Conservation (phyloP, 2,797 vertebrate genomes). For the Picus viridis region DNA sequence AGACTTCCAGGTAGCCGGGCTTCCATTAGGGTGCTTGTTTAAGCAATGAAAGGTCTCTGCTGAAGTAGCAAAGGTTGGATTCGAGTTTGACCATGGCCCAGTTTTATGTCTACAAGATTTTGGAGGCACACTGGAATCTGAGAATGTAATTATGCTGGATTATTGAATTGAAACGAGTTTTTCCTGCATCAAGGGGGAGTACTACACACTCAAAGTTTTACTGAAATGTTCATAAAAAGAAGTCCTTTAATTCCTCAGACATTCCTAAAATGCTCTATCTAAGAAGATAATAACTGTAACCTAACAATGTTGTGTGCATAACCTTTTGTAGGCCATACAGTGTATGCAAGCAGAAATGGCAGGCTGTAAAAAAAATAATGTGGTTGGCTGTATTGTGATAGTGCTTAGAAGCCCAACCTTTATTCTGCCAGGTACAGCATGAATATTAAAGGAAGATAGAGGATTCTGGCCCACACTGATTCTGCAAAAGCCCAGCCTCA, state of each 20-base stretch:
- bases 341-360: constrained; percentile 1
- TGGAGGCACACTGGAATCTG: neutral
- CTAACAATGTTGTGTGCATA: constrained; percentile 53
- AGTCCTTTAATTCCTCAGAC: constrained; percentile 32
- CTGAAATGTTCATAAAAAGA: constrained; percentile 43
- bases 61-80: neutral
- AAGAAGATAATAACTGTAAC: constrained; percentile 50
- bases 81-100: neutral
- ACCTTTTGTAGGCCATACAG: constrained; percentile 37
- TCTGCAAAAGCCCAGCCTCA: neutral
- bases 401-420: neutral
- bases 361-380: constrained; percentile 32
- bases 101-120: neutral
- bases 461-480: neutral
- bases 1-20: neutral
- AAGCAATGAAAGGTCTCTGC: neutral
- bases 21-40: constrained; percentile 5
- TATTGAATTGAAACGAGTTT: constrained; percentile 37
- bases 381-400: constrained; percentile 1
- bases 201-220: neutral
- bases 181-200: constrained; percentile 18
- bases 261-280: constrained; percentile 41
- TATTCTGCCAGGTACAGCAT: neutral
- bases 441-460: neutral
- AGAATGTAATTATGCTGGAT: neutral